Evolutionary conservation across 2,113 vertebrate species (phyloP), one percentile per base, ranked within the genome.

Genomic region (Nannospalax galili): DNA sequence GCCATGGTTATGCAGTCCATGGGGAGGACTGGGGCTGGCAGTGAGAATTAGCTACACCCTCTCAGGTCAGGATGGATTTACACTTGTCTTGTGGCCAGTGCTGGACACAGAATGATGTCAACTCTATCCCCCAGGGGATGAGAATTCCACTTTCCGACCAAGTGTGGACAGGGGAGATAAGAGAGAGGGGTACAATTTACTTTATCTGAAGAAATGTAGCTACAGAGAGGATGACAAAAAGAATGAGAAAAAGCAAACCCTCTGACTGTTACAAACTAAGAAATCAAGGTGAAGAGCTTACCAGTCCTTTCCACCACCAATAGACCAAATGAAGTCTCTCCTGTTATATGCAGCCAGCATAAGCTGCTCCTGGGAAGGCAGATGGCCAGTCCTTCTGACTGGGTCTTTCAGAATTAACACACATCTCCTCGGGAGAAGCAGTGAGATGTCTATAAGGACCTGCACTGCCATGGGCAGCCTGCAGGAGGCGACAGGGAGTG

Each of bases 151-250:
- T 4, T 1, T 30, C 56, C 56, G 22, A 75, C 52, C 69, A 40
- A 6, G 3, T 1, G 19, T 26, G 81, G 45, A 90, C 74, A 48
- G 92, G 45, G 84, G 40, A 37, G 56, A 35, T 6, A 15, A 9
- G 15, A 5, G 35, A 10, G 7, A 52, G 94, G 90, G 75, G 87
- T 88, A 17, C n/a, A 45, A 60, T 30, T 94, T 95, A 67, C 52
- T 92, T 52, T 14, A 26, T 42, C 42, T 48, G 96, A 81, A 84
- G 60, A 86, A 87, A 93, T 11, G 74, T 26, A 28, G 88, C 78
- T 90, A 84, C 92, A 93, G 72, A 72, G 32, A 74, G 35, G 97
- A 85, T 60, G 90, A 82, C 16, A 96, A 69, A 81, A 69, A 93
- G 26, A 60, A 79, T 37, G 9, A 75, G 48, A 81, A 1, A 1